Percentiles rank a stretch among this genome's conserved stretches.
Evolutionary conservation across 2,113 vertebrate species (phyloP).

Genomic region (Melanerpes formicivorus): DNA sequence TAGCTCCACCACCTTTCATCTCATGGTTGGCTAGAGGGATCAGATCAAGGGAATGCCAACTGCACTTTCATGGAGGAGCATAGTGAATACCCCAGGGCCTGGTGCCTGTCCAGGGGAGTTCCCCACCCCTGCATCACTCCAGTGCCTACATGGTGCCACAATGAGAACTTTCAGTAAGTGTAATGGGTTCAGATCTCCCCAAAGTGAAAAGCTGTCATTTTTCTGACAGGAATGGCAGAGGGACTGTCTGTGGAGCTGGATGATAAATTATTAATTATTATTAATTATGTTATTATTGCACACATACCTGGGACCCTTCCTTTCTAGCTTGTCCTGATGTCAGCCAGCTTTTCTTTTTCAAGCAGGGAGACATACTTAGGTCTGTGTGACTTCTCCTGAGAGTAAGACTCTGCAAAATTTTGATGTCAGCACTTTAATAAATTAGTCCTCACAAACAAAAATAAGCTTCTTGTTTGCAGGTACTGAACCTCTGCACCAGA

Average conservation of each 20-base stretch:
- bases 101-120: background rate
- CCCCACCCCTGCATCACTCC: background rate
- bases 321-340: background rate
- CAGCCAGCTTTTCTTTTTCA: background rate
- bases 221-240: background rate
- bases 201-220: background rate
- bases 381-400: background rate
- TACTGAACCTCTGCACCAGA: background rate
- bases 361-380: background rate
- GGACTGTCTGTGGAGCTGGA: background rate
- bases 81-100: background rate
- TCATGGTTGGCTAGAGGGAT: background rate
- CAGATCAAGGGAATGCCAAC: background rate
- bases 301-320: background rate
- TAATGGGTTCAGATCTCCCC: background rate
- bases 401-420: background rate
- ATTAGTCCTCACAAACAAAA: slow-evolving; percentile 3
- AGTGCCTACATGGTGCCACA: background rate
- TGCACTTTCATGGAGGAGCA: background rate
- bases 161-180: background rate
- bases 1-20: background rate
- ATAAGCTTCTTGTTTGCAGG: background rate
- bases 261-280: background rate
- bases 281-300: background rate
- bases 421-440: background rate